Evolutionary conservation across 2,797 vertebrate species (phyloP), one percentile per base, ranked within the genome.

Genomic region (Sebastes itinus): DNA sequence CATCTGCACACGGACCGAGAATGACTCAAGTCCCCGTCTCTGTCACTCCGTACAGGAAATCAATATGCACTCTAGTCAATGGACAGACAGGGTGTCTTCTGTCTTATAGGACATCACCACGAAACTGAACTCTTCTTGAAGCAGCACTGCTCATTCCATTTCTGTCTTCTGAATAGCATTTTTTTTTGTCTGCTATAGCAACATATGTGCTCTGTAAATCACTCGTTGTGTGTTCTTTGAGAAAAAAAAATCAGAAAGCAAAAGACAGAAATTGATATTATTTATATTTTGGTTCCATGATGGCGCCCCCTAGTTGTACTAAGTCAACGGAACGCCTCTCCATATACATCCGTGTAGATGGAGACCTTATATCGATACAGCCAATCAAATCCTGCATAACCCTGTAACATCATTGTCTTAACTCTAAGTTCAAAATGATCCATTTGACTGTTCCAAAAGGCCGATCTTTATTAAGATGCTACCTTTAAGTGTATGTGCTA

Each of bases 1-100:
- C 89, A 92, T 93, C 88, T 93, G 88, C 78, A 88, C 83, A 72
- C 49, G 71, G 59, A 61, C n/a, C 1, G 16, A 23, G 12, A 59
- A 72, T 46, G 80, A 77, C 58, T 60, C 1, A 68, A 35, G 83
- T 49, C 69, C 81, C 61, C 75, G 35, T 82, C 70, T 74, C 67
- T 68, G 65, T 70, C 33, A 3, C 56, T 63, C 46, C 4, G 4
- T 28, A 69, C 23, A 76, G 63, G 10, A 84, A 72, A 85, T 81
- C 79, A 85, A 89, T 89, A 73, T 14, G 54, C 60, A 61, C 61
- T 73, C 62, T 28, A 33, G 63, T 78, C 72, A 66, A 65, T 76
- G 54, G 63, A 82, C 64, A 87, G 63, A 83, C 46, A 65, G 64
- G 54, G 3, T 61, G 58, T 61, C 42, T 42, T 72, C 52, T n/a